phyloP scores from a whole-genome alignment of 2,113 vertebrate genomes.

The Ceyx melanurus region DNA sequence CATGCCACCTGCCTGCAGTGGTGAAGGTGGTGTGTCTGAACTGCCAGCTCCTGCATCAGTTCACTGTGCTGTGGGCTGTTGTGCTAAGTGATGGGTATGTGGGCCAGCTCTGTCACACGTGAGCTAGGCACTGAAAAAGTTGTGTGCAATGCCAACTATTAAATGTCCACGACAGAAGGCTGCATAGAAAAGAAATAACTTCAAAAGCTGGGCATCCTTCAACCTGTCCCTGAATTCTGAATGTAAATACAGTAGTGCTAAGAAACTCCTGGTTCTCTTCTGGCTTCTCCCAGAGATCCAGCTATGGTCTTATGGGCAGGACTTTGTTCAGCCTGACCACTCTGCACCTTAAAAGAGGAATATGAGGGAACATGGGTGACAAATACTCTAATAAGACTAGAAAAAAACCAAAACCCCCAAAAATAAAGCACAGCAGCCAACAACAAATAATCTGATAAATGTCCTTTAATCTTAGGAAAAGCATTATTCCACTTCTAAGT shows the following conservation, averaged over 20 bases:
- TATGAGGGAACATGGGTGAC: neutral
- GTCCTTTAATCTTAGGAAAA: neutral
- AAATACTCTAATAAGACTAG: neutral
- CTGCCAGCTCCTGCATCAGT: accelerated
- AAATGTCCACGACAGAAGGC: neutral
- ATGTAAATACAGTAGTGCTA: slow-evolving; percentile 5
- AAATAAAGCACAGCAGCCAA: too few relatives aligned
- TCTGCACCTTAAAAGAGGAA: slow-evolving; percentile 29
- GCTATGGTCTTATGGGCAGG: neutral
- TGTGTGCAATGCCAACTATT: neutral
- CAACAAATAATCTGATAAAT: neutral
- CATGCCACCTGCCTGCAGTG: accelerated
- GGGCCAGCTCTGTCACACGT: neutral
- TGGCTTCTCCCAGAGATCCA: neutral
- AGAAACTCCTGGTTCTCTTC: neutral
- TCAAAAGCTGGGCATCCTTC: neutral
- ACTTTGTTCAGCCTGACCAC: neutral
- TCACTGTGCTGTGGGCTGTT: accelerated
- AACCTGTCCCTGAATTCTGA: neutral
- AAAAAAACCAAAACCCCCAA: neutral
- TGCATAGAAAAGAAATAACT: neutral
- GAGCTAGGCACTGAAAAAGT: neutral
- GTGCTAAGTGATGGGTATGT: neutral
- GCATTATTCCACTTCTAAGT: neutral
- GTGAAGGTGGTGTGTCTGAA: neutral